Base-by-base conservation (phyloP, 2,113 vertebrate species). In the Gallinago jamesoni region DNA sequence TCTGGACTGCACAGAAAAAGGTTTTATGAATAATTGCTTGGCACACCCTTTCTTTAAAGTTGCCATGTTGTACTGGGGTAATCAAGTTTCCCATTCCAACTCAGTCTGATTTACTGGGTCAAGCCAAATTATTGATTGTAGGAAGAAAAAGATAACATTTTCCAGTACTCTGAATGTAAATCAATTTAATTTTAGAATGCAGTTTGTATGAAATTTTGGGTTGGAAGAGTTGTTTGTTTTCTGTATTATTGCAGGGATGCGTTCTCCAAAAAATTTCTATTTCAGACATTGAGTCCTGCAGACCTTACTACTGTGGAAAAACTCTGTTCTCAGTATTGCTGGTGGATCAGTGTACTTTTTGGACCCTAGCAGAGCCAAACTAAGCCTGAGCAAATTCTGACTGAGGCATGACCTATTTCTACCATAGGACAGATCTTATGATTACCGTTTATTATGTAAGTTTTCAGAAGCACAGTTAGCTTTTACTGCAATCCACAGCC, bases 21-120 rank as follows among this genome's bases (percentile, higher is more conserved):
- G 9, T 57, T 82, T 92, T 87, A 78, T 97, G 70, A 96, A 41
- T 86, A 97, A 95, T 79, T 91, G 50, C 20, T 92, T 91, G 73
- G 55, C 35, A 93, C 8, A 79, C 33, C 31, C 45, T 39, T 92
- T 95, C 68, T 93, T 97, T 94, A 89, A 77, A 94, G 79, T 25
- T 93, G 50, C 33, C 14, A 39, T 79, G 48, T 87, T 96, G 56
- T 33, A 24, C 57, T 83, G 25, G 30, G 22, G 48, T 79, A 95
- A 95, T 82, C 62, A 87, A 92, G 35, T 68, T 52, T 83, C 37
- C 70, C 47, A 64, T 94, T 93, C 81, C 69, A 72, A 57, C 59
- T 88, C 57, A 33, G 28, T 89, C 85, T 91, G 63, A 95, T 97
- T 95, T 97, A 96, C 84, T 45, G 76, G 45, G 39, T 64, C 19